Evolutionary conservation across 2,113 vertebrate genomes (phyloP), one percentile per base, ranked within the genome.

Genomic region (Sturnira hondurensis): DNA sequence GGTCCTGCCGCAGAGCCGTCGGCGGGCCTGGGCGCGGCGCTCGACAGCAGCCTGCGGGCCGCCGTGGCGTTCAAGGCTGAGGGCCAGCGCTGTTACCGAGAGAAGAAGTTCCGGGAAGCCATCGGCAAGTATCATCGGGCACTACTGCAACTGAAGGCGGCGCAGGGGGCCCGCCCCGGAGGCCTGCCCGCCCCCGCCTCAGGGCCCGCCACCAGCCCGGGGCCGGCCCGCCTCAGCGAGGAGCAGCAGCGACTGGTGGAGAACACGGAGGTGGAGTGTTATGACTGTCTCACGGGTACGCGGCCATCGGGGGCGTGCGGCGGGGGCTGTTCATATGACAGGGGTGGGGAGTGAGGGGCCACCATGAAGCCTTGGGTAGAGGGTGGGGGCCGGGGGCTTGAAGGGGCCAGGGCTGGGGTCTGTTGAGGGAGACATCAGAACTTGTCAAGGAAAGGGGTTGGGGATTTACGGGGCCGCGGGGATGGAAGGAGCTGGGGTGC

Each of bases 111-210:
- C 96, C 98, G 99, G 96, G 99, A 99, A 91, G 99, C 99, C 86
- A 99, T 99, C 76, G 99, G 99, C 97, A 99, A 99, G 97, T 99
- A 99, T 70, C 99, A 99, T 96, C 98, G 99, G 96, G 99, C 99
- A n/a, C 98, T 99, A 97, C 98, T 99, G 97, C 99, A 99, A 96
- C 98, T 99, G 87, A 99, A 99, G 96, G 99, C 99, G 82, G 98
- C 99, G 20, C 99, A 99, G 68, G 98, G 99, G 41, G 97, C 96
- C 68, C 94, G 96, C 71, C 83, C 93, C 36, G 95, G 96, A 52
- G 93, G 96, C 56, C 93, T 96, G 96, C 78, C 97, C 17, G 26
- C 97, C 56, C 93, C 97, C 28, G 36, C 88, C 24, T 91, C 97
- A 17, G 97, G 94, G n/a, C 95, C 96, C 31, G 20, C 94, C 83